Base-by-base conservation (phyloP, 2,113 vertebrate genomes). In the Apaloderma vittatum region DNA sequence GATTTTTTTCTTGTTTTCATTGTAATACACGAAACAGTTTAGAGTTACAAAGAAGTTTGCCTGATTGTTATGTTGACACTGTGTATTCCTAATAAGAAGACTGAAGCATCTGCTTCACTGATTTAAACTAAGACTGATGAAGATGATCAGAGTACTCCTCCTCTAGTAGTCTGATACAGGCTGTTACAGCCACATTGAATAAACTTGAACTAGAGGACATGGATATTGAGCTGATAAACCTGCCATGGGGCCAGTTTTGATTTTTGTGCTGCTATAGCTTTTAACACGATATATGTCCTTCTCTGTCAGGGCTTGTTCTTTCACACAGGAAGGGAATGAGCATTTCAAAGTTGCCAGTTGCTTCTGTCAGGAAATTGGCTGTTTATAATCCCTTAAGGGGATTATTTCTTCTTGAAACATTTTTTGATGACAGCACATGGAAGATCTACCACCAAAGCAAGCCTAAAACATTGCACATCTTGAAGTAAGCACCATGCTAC, bases 21-120 rank as follows among this genome's bases (percentile, higher is more conserved):
- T 96, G 83, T 97, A 99, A 99, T 99, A 99, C 96, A 99, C 99
- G 99, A 99, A 99, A 91, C 98, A 99, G 77, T 99, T 99, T 97
- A 99, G 99, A 16, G 99, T 99, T 86, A 99, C 99, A 34, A 99
- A 99, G 98, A 99, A 99, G 97, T 99, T 99, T 97, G 94, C 98
- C 29, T 99, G 98, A 99, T 94, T 20, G 0, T 76, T 74, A 18
- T 86, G 88, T 52, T 34, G 51, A 75, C 20, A 12, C 24, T 59
- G 20, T 46, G 3, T 65, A 51, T 68, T 65, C 48, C 68, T 55
- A 45, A 16, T 85, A 80, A 91, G 80, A 95, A 94, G 73, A 90
- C 23, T 68, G 71, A 71, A 82, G 48, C 77, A 75, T 37, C 48
- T 45, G 26, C 61, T 86, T 94, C 76, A 45, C 57, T 68, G 65